Conservation (phyloP, 2,797 vertebrate species). For the Diglossa cyanea region DNA sequence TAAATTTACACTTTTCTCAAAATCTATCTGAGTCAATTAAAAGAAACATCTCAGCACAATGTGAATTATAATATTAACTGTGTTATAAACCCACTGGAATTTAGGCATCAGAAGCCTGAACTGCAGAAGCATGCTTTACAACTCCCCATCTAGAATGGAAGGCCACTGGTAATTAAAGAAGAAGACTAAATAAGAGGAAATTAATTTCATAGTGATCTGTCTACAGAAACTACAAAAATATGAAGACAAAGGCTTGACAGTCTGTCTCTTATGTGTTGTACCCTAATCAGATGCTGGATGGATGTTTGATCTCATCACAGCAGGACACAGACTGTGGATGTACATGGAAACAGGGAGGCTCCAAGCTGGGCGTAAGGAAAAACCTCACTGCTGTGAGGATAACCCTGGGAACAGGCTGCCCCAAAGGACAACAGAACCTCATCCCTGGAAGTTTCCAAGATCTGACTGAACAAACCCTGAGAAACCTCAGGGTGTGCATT, state of each 20-base stretch:
- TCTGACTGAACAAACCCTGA: neutral
- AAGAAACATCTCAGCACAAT: neutral
- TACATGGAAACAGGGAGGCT: neutral
- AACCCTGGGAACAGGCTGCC: neutral
- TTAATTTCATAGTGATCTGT: neutral
- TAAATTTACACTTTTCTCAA: neutral
- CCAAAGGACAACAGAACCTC: neutral
- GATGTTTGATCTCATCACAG: neutral
- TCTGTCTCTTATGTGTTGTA: neutral
- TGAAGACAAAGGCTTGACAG: neutral
- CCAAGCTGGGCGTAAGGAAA: neutral
- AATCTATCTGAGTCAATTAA: slow-evolving; percentile 25
- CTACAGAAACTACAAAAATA: neutral
- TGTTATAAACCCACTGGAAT: neutral
- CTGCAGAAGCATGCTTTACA: neutral
- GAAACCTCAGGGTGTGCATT: neutral
- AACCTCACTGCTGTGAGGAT: neutral
- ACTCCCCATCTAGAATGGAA: neutral
- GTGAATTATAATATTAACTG: neutral
- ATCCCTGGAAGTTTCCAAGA: neutral
- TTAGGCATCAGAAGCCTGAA: neutral
- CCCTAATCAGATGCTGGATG: neutral
- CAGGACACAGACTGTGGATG: neutral
- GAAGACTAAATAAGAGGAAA: neutral
- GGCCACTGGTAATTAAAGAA: neutral